Evolutionary conservation across 2,888 invertebrate genomes (phyloP).

Genomic region (Perdita meconis): DNA sequence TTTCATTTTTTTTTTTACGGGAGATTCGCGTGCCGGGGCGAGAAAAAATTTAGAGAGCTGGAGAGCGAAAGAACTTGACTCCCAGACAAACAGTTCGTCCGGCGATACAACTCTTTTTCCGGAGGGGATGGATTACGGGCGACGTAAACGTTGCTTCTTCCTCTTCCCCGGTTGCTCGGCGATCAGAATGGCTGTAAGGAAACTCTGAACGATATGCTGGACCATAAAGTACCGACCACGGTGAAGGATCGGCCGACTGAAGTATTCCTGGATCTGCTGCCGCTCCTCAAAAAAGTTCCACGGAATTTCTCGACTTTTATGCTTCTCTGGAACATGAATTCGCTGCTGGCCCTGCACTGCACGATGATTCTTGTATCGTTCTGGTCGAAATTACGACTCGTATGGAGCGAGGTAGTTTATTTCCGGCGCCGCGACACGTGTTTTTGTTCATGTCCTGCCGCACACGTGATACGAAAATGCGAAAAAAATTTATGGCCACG

Average conservation of each 20-base stretch:
- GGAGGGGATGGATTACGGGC: conserved; percentile 20
- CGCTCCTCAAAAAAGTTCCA: conserved; percentile 40
- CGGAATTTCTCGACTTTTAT: conserved; percentile 43
- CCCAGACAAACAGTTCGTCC: conserved; percentile 42
- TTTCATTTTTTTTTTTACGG: conserved; percentile 28
- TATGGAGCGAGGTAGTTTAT: conserved; percentile 27
- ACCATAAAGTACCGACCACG: conserved; percentile 44
- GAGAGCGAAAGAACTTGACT: conserved; percentile 5
- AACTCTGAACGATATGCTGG: conserved; percentile 34
- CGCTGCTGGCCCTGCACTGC: conserved; percentile 9
- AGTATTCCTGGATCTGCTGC: conserved; percentile 13
- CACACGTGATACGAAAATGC: conserved; percentile 15
- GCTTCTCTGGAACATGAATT: conserved; percentile 12
- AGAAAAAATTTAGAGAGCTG: neutral
- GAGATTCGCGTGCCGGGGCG: conserved; percentile 17
- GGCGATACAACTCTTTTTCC: conserved; percentile 35
- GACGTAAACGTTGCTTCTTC: conserved; percentile 36
- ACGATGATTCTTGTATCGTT: conserved; percentile 7
- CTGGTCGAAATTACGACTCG: conserved; percentile 21
- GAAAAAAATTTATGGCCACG: conserved; percentile 2
- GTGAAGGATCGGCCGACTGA: conserved; percentile 10
- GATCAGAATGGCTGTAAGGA: conserved; percentile 42
- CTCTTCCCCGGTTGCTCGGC: neutral
- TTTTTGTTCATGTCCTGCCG: conserved; percentile 2
- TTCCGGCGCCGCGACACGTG: conserved; percentile 9